Percentiles rank a stretch among this genome's conserved stretches.
phyloP scores from a whole-genome alignment of 2,888 invertebrate species.

The Pherbina coryleti region DNA sequence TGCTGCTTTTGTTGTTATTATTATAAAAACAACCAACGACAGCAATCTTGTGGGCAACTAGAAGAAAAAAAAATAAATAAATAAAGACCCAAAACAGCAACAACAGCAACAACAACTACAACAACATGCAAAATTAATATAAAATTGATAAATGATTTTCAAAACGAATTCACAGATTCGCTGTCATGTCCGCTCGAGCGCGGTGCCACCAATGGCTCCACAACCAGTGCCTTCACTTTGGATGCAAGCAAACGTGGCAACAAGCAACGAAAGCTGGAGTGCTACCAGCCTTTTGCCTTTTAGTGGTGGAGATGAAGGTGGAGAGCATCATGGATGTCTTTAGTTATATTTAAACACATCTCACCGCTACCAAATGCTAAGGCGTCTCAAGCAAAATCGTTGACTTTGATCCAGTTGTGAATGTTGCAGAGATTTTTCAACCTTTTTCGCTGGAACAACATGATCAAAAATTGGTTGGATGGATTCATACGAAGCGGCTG shows the following conservation, averaged over 20 bases:
- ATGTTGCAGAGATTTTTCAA: not conserved
- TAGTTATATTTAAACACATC: not conserved
- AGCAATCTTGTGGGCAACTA: conserved; percentile 18
- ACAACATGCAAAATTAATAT: conserved; percentile 22
- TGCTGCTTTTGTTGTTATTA: not conserved
- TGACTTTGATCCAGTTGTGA: conserved; percentile 16
- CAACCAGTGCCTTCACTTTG: not conserved
- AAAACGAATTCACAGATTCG: conserved; percentile 33
- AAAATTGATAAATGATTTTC: conserved; percentile 35
- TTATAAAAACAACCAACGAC: conserved; percentile 21
- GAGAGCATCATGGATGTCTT: not conserved
- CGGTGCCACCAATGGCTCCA: not conserved
- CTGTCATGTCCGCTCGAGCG: conserved; percentile 23
- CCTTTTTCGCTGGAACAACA: not conserved
- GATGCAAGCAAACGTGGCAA: not conserved
- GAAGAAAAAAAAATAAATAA: not conserved
- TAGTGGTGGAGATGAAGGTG: no score
- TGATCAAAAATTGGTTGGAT: no score
- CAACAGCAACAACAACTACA: not conserved
- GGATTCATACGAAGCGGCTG: no score
- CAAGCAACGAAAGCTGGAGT: not conserved
- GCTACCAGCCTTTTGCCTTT: not conserved
- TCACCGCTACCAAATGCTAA: not conserved
- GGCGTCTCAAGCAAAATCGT: not conserved
- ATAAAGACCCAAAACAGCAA: not conserved